phyloP scores from a whole-genome alignment of 2,797 vertebrate species.

The Hoplostethus atlanticus region DNA sequence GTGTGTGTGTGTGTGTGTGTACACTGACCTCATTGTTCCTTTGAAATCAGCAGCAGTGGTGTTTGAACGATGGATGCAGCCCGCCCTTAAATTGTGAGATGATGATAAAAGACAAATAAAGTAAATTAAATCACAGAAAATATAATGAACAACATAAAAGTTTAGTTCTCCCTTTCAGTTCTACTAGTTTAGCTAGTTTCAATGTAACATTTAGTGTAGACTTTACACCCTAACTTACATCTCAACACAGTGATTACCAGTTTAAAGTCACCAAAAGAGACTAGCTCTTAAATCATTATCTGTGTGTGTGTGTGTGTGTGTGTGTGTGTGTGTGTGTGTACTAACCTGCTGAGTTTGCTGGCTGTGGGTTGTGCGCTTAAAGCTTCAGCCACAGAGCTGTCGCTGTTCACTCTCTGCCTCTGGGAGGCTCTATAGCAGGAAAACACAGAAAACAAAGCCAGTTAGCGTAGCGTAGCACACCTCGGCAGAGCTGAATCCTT shows the following conservation, averaged over 20 bases:
- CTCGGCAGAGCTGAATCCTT: too few relatives aligned
- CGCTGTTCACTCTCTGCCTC: slow-evolving; percentile 60
- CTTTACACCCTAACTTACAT: too few relatives aligned
- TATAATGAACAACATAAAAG: not conserved
- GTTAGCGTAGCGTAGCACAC: not conserved
- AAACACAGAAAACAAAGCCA: slow-evolving; percentile 34
- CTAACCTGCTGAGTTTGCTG: slow-evolving; percentile 68
- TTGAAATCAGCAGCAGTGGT: slow-evolving; percentile 78
- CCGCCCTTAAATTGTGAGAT: slow-evolving; percentile 58
- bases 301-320: too few relatives aligned
- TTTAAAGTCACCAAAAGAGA: too few relatives aligned
- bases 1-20: not conserved
- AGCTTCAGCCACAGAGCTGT: slow-evolving; percentile 50
- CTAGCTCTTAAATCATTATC: too few relatives aligned
- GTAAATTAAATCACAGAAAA: not conserved
- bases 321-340: too few relatives aligned
- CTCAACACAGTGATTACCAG: too few relatives aligned
- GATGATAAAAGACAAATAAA: slow-evolving; percentile 10
- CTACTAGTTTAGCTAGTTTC: too few relatives aligned
- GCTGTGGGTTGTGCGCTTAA: slow-evolving; percentile 8
- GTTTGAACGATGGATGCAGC: slow-evolving; percentile 81
- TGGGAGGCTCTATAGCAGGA: slow-evolving; percentile 29
- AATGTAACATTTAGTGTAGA: too few relatives aligned
- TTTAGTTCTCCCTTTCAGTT: too few relatives aligned
- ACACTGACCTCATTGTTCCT: slow-evolving; percentile 72